A percentile compares a stretch with the other conserved stretches of the same genome.
Evolutionary conservation across 64 coral and sea anemone genomes (phyloP).

Genomic region (Montipora sp.): DNA sequence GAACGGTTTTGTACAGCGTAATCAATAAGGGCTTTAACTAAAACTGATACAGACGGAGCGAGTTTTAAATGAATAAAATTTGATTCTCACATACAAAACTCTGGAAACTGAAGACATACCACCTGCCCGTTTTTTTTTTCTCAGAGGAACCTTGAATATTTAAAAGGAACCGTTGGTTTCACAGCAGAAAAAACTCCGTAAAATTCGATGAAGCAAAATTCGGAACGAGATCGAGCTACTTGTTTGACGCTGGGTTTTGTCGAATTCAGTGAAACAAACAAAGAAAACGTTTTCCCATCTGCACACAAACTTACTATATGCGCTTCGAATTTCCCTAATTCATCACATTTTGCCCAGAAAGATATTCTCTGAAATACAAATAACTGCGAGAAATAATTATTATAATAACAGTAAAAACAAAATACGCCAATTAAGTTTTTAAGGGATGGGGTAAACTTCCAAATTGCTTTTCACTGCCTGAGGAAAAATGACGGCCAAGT

Average conservation of each 20-base stretch:
- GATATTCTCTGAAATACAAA: background rate
- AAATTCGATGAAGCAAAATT: background rate
- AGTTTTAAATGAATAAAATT: background rate
- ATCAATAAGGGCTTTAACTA: background rate
- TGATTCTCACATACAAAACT: no score
- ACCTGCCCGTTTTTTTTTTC: background rate
- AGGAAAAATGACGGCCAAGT: background rate
- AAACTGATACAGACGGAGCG: background rate
- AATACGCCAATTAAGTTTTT: conserved; percentile 57
- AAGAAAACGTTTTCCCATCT: background rate
- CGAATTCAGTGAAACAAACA: background rate
- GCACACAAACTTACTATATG: background rate
- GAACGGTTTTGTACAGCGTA: background rate
- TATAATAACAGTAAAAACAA: conserved; percentile 39
- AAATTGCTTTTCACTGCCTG: conserved; percentile 39
- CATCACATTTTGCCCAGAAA: background rate
- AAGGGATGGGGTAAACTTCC: conserved; percentile 35
- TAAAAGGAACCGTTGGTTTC: background rate
- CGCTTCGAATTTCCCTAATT: background rate
- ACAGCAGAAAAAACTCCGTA: background rate
- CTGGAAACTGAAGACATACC: background rate
- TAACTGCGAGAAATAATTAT: conserved; percentile 41
- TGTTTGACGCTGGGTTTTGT: no score
- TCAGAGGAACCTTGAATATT: background rate
- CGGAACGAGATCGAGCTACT: no score